Percentiles rank a stretch among this genome's conserved stretches.
These are phyloP conservation scores for Aphaenogaster ashmeadi DNA, from an alignment of 1,140 invertebrate species.

Conservation along the genomic window DNA sequence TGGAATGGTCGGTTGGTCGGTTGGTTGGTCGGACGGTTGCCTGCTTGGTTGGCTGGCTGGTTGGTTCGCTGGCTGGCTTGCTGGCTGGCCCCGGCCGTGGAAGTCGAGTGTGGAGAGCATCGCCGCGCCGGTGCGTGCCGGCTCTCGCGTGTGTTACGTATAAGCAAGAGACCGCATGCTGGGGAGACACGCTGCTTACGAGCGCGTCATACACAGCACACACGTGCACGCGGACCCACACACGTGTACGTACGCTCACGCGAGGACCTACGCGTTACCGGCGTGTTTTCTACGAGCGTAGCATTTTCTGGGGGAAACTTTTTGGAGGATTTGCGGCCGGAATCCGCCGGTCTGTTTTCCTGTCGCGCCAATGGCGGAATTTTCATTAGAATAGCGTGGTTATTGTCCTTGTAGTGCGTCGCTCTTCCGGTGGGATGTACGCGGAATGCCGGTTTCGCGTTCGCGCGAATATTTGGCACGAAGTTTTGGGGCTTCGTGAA, in stretches of 20 bases:
- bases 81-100: background rate
- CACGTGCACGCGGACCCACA: background rate
- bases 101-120: slow-evolving; percentile 57
- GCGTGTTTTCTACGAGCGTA: slow-evolving; percentile 2
- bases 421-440: slow-evolving; percentile 23
- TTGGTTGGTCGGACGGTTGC: slow-evolving; percentile 55
- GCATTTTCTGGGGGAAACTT: slow-evolving; percentile 35
- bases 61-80: slow-evolving; percentile 51
- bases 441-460: slow-evolving; percentile 49
- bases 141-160: slow-evolving; percentile 37
- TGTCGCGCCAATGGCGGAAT: slow-evolving; percentile 51
- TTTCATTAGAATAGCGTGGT: slow-evolving; percentile 47
- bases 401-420: slow-evolving; percentile 25
- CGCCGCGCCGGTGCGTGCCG: slow-evolving; percentile 63
- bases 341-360: slow-evolving; percentile 25
- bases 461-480: slow-evolving; percentile 52
- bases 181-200: slow-evolving; percentile 2
- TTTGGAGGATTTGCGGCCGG: slow-evolving; percentile 31
- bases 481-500: slow-evolving; percentile 58
- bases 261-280: slow-evolving; percentile 23
- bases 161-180: slow-evolving; percentile 43
- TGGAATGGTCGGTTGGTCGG: slow-evolving; percentile 82
- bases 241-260: background rate
- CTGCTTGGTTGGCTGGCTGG: slow-evolving; percentile 55
- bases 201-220: background rate